These are phyloP conservation scores for Drosophila borborema DNA, from an alignment of 2,888 invertebrate genomes.

Conservation along the genomic window DNA sequence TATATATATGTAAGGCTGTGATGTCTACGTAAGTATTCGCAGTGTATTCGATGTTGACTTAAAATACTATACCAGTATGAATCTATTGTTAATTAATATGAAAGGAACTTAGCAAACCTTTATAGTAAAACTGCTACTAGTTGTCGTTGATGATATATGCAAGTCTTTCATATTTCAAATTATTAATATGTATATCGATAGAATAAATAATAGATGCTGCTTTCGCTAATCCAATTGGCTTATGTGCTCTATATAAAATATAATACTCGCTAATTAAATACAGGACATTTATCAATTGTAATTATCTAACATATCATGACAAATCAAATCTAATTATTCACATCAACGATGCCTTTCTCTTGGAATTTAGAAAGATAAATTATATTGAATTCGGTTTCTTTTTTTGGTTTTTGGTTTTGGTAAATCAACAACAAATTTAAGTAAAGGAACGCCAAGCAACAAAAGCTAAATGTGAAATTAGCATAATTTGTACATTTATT, in stretches of 20 bases:
- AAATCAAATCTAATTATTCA: constrained; percentile 43
- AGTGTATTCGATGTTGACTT: not conserved
- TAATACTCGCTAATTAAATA: constrained; percentile 9
- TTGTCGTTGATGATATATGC: not conserved
- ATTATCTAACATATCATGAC: constrained; percentile 24
- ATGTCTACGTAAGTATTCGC: not conserved
- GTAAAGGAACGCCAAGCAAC: constrained; percentile 32
- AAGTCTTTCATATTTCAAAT: not conserved
- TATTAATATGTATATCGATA: not conserved
- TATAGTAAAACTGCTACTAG: not conserved
- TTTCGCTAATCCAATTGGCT: not conserved
- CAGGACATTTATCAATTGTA: constrained; percentile 37
- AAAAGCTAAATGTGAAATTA: constrained; percentile 61
- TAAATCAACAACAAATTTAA: constrained; percentile 14
- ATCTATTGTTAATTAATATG: not conserved
- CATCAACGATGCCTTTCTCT: constrained; percentile 45
- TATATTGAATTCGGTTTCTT: constrained; percentile 12
- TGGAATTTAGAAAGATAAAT: constrained; percentile 36
- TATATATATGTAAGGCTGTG: not conserved
- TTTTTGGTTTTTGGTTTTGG: constrained; percentile 4
- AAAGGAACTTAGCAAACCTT: not conserved
- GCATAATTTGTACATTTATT: constrained; percentile 75
- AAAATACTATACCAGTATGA: too few species aligned
- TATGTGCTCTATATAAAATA: not conserved
- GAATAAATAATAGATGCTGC: not conserved